Percentiles rank a stretch among this genome's conserved stretches.
Evolutionary conservation across 2,113 vertebrate genomes (phyloP).

Genomic region (Mobula hypostoma): DNA sequence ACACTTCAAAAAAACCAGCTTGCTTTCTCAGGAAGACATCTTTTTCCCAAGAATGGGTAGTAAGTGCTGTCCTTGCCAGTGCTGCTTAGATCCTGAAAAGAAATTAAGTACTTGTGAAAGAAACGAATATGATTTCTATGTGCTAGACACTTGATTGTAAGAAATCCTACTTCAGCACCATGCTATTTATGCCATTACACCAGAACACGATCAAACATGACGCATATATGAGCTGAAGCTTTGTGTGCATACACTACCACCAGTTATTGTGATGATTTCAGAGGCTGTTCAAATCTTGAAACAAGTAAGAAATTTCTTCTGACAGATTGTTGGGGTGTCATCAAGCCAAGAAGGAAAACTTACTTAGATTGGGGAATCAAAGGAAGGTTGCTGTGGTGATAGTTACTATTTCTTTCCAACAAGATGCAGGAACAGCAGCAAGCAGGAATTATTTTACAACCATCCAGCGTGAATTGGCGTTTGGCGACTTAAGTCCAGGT

Average conservation of each 20-base stretch:
- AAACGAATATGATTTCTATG: not conserved
- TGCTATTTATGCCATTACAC: not conserved
- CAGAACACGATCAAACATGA: not conserved
- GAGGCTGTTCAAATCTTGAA: not conserved
- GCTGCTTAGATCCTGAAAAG: too few relatives aligned
- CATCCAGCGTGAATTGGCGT: not conserved
- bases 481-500: not conserved
- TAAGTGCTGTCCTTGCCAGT: too few relatives aligned
- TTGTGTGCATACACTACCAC: not conserved
- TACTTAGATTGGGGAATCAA: not conserved
- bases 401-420: not conserved
- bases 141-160: not conserved
- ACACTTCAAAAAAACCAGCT: too few relatives aligned
- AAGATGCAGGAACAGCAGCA: too few relatives aligned
- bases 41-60: too few relatives aligned
- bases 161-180: not conserved
- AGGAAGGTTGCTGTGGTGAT: not conserved
- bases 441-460: not conserved
- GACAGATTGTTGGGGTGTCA: not conserved
- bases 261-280: not conserved
- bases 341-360: not conserved
- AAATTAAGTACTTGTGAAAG: not conserved
- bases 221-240: not conserved
- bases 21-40: too few relatives aligned
- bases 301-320: too few relatives aligned